A percentile compares a stretch with the other conserved stretches of the same genome.
phyloP scores from a whole-genome alignment of 2,113 vertebrate species.

The Leptodactylus fuscus region DNA sequence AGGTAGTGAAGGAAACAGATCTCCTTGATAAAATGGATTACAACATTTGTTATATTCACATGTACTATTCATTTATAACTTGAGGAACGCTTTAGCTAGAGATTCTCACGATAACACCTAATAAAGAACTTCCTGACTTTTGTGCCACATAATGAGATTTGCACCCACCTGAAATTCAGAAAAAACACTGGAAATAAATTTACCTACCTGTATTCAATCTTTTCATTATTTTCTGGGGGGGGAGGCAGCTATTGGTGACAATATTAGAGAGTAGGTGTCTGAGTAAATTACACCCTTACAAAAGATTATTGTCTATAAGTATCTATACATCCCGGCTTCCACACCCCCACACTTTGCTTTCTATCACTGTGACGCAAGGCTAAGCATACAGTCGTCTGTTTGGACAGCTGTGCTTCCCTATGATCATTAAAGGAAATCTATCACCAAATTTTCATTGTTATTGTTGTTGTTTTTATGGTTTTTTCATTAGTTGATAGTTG shows the following conservation, averaged over 20 bases:
- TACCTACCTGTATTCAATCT: too few relatives aligned
- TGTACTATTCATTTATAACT: too few relatives aligned
- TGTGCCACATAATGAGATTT: too few relatives aligned
- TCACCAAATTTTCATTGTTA: slow-evolving; percentile 6
- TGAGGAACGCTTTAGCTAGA: too few relatives aligned
- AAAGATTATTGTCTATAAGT: slow-evolving; percentile 6
- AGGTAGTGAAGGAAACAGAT: too few relatives aligned
- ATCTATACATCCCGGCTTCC: background rate
- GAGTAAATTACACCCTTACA: background rate
- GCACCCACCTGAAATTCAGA: too few relatives aligned
- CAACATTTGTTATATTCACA: too few relatives aligned
- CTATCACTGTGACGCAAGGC: background rate
- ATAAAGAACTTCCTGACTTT: too few relatives aligned
- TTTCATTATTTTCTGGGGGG: too few relatives aligned
- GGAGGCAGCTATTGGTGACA: background rate
- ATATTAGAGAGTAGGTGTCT: slow-evolving; percentile 8
- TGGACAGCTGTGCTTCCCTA: slow-evolving; percentile 30
- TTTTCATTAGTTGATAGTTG: background rate
- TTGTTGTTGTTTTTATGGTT: background rate
- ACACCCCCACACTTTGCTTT: slow-evolving; percentile 30
- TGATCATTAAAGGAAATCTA: background rate
- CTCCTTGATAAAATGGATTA: too few relatives aligned
- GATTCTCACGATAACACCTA: too few relatives aligned
- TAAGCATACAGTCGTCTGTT: background rate
- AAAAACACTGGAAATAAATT: too few relatives aligned